Evolutionary conservation across 2,113 vertebrate genomes (phyloP), one percentile per base, ranked within the genome.

Genomic region (Collichthys lucidus): DNA sequence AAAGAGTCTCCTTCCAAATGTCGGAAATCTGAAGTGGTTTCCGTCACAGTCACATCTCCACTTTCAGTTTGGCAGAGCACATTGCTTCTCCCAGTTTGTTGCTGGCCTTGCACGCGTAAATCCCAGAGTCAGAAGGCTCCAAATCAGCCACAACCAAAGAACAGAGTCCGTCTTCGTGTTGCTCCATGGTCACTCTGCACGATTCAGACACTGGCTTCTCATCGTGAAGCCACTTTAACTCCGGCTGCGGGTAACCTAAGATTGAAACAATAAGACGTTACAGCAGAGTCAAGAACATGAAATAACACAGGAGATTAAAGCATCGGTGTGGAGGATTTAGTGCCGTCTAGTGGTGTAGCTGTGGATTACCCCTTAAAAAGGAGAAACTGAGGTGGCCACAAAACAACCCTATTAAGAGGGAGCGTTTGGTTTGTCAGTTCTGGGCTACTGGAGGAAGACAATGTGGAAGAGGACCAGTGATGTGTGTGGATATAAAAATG

Each of bases 201-300:
- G 89, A 93, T 29, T 90, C 83, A 7, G 74, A 79, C 66, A 96
- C 20, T 0, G 68, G 93, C 35, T 88, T 59, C 1, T 89, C 79
- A 1, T 92, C 66, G 17, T 91, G 86, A 40, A 95, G 87, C 96
- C 96, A 96, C 69, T 92, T 74, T 64, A 96, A 93, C 52, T 94
- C 81, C 0, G 95, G 95, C 63, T 92, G 84, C 1, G 95, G 96
- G 78, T 93, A 95, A 64, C 95, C 96, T 96, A 12, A 26, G 20
- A 70, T 57, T 6, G 9, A 60, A 5, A 71, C 6, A 40, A 63
- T 8, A 11, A 29, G 7, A 83, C n/a, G n/a, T 26, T 24, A 61
- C 16, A 29, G 4, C 16, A 50, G 16, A 68, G n/a, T 50, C 11
- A 6, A 16, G 3, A 26, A 24, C 6, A 49, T 40, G 1, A 24